Evolutionary conservation across 2,888 invertebrate species (phyloP), one percentile per base, ranked within the genome.

Genomic region (Drosophila atroscutellata): DNA sequence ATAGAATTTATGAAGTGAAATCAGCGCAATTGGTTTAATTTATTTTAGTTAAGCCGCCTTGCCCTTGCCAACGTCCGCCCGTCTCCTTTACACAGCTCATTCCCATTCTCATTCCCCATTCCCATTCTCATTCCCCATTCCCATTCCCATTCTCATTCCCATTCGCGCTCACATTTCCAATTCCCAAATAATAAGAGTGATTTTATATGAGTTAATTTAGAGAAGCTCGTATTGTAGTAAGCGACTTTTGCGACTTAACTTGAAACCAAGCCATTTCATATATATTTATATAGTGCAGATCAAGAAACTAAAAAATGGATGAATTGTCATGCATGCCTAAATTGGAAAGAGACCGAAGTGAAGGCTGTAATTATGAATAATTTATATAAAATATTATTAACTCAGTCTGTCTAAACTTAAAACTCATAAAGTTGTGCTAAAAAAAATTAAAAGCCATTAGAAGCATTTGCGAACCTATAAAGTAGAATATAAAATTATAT

Each of bases 1-100:
- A 64, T 66, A 60, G 56, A 60, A 75, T 77, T 87, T 81, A 85
- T 87, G 80, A 87, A 87, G 71, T 74, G 75, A 90, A 90, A 86
- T 86, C 83, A 80, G 75, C 64, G 65, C 88, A 86, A 86, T 86
- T 86, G 86, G 75, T 76, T 81, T 86, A 84, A 89, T 90, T 90
- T 87, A 85, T 71, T 75, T 89, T 81, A 74, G 75, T 81, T 89
- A 73, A 77, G 76, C 74, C 63, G 49, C 58, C 52, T 67, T 57
- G 51, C 66, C 61, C 57, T 56, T 64, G 59, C 49, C 32, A 24
- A 34, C 45, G 36, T 36, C 34, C 61, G 30, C 45, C 30, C 51
- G 49, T 30, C 49, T 47, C 28, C 49, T 57, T 64, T 60, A 50
- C 59, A 62, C 30, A 64, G 34, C 52, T 66, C 45, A 76, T 65